These are phyloP conservation scores for Aptenodytes patagonicus DNA, from an alignment of 2,113 vertebrate species.

Conservation along the genomic window DNA sequence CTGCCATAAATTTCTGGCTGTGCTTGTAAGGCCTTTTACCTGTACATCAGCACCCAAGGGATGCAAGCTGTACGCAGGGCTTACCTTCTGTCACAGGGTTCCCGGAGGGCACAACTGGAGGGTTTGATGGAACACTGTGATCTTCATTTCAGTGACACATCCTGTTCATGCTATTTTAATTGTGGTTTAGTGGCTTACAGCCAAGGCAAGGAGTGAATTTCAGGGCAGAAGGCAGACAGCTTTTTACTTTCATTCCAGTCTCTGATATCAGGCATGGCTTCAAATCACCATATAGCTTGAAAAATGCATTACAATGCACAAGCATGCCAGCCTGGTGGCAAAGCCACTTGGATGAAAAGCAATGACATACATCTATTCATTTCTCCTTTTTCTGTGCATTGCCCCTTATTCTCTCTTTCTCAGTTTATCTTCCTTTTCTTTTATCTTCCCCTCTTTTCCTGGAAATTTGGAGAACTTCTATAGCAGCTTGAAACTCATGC, in stretches of 20 bases:
- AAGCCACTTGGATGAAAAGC: background rate
- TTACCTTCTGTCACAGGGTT: background rate
- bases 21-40: background rate
- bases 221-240: slow-evolving; percentile 27
- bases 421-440: background rate
- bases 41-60: background rate
- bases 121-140: background rate
- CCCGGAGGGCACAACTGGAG: background rate
- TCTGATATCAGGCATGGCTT: background rate
- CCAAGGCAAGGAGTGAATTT: slow-evolving; percentile 17
- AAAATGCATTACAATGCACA: background rate
- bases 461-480: background rate
- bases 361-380: background rate
- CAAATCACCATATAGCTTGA: background rate
- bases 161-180: slow-evolving; percentile 38
- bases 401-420: background rate
- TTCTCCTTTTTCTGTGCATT: background rate
- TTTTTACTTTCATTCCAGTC: background rate
- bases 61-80: background rate
- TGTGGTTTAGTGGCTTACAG: slow-evolving; percentile 15
- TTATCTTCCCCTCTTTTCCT: background rate
- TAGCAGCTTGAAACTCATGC: background rate
- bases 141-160: slow-evolving; percentile 15
- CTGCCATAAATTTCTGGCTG: background rate
- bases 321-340: background rate